Percentiles rank a stretch among this genome's conserved stretches.
phyloP scores from a whole-genome alignment of 2,888 invertebrate genomes.

The Andrena fulva region DNA sequence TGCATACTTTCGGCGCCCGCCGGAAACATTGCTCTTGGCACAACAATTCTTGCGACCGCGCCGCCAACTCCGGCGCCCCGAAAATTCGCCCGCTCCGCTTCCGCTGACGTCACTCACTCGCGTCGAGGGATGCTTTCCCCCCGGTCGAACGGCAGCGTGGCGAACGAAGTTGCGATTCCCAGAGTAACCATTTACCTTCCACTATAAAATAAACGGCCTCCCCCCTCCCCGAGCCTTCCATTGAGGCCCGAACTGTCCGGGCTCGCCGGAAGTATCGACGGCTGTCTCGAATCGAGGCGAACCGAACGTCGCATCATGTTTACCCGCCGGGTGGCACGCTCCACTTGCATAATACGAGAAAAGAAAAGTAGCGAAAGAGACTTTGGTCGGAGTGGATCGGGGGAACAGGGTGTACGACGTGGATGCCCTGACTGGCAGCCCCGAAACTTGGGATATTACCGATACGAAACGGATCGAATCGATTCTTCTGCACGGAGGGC shows the following conservation, averaged over 20 bases:
- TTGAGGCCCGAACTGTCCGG: background rate
- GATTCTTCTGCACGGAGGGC: constrained; percentile 52
- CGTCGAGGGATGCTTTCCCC: background rate
- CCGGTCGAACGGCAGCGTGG: background rate
- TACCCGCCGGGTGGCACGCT: constrained; percentile 35
- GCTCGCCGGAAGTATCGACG: background rate
- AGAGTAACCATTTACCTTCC: constrained; percentile 10
- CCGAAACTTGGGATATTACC: constrained; percentile 45
- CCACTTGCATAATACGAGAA: constrained; percentile 31
- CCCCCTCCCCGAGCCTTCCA: background rate
- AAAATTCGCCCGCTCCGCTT: constrained; percentile 12
- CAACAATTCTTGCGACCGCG: constrained; percentile 15
- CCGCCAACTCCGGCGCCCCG: background rate
- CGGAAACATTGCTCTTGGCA: constrained; percentile 25
- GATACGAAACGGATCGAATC: constrained; percentile 55
- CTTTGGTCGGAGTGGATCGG: constrained; percentile 1
- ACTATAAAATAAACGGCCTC: constrained; percentile 14
- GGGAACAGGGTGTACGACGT: constrained; percentile 26
- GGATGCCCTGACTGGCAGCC: constrained; percentile 1
- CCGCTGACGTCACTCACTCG: background rate
- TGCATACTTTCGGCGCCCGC: background rate
- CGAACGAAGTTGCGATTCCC: background rate
- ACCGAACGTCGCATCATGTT: constrained; percentile 32
- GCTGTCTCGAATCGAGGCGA: constrained; percentile 7
- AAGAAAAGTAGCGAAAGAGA: constrained; percentile 7